Conservation (phyloP, 2,888 invertebrate species). For the Limnephilus marmoratus region DNA sequence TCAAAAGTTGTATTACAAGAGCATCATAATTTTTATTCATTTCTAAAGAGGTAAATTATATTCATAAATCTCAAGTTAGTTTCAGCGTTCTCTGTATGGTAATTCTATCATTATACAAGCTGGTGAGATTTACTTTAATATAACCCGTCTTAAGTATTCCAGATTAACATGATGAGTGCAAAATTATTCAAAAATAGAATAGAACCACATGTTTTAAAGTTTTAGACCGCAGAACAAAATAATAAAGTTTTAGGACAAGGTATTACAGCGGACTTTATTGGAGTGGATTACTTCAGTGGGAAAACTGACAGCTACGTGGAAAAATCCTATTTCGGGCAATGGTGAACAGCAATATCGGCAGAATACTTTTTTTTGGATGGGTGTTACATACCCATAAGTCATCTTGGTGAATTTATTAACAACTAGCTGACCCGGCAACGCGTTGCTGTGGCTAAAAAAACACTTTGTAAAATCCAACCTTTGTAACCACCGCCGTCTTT, state of each 20-base stretch:
- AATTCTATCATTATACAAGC: background rate
- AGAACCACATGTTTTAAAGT: constrained; percentile 33
- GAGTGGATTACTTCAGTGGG: background rate
- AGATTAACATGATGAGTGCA: constrained; percentile 4
- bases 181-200: constrained; percentile 12
- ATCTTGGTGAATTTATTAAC: no score
- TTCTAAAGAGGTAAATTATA: background rate
- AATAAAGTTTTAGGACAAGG: background rate
- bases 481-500: no score
- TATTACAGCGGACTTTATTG: background rate
- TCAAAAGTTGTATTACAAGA: no score
- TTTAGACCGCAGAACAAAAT: background rate
- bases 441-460: no score
- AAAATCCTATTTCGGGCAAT: no score
- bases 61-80: background rate
- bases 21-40: background rate
- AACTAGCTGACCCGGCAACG: no score
- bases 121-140: background rate
- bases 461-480: no score
- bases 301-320: background rate
- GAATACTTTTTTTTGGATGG: no score
- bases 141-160: background rate
- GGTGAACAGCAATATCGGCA: no score
- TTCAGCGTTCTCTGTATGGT: background rate
- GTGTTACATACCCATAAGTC: no score